Evolutionary conservation across 2,113 vertebrate genomes (phyloP), one percentile per base, ranked within the genome.

Genomic region (Pygoscelis adeliae): DNA sequence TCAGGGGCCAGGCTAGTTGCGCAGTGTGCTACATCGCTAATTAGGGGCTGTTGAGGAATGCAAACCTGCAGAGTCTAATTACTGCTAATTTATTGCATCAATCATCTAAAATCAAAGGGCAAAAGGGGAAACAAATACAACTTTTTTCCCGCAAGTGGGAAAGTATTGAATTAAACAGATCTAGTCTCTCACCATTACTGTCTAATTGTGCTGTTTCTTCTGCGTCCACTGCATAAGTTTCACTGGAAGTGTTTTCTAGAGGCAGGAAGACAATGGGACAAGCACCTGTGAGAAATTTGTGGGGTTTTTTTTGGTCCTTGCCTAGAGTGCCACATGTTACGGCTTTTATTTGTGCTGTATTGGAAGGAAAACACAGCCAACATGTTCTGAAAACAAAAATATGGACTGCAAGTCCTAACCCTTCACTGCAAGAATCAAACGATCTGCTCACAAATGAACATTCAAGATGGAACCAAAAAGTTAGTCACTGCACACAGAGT

Each of bases 1-100:
- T 15, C 0, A 0, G 56, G 27, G 38, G 25, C 26, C 36, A 38
- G 66, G 40, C 38, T 34, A 25, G 10, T 5, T 3, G 1, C 46
- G 40, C 36, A 15, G 27, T 3, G 25, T 44, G 34, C 70, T 84
- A 3, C 49, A 1, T 11, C 0, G 2, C 47, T 93, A 40, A 65
- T 65, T 63, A 52, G 26, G 47, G 47, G 22, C 58, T 70, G 21
- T 2, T 22, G 53, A 61, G 62, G 44, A 72, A 76, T 69, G 70
- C 42, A 83, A 69, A 62, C 40, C 34, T 52, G 86, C n/a, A 6
- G 73, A 82, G 62, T 10, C 53, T 80, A 46, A 91, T 91, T 85
- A 80, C 65, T 49, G 84, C 36, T 87, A 25, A 80, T 83, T 89
- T 79, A 72, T 76, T 44, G 7, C 65, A 84, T 66, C 34, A 18